Percentiles rank a stretch among this genome's conserved stretches.
Conservation (phyloP, 2,797 vertebrate genomes). For the Eulemur mongoz region DNA sequence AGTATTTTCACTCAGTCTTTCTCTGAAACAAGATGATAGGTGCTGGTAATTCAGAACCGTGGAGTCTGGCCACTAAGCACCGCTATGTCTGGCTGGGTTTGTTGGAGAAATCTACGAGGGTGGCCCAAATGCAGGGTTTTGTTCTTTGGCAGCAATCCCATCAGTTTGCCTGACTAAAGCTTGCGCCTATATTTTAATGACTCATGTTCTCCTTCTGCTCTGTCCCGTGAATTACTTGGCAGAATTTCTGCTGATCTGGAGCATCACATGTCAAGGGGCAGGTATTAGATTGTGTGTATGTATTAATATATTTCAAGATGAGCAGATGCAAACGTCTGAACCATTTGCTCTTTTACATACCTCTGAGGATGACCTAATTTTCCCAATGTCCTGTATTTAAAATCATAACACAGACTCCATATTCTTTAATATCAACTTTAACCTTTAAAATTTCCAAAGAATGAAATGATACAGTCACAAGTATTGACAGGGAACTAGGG, state of each 20-base stretch:
- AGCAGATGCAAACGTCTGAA: not conserved
- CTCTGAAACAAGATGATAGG: not conserved
- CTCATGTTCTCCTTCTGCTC: conserved; percentile 12
- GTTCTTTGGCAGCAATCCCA: not conserved
- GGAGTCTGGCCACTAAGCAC: not conserved
- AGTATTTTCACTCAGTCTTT: not conserved
- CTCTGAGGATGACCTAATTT: not conserved
- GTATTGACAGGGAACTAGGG: not conserved
- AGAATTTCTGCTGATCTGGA: conserved; percentile 40
- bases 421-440: not conserved
- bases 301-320: not conserved
- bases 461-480: not conserved
- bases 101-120: not conserved
- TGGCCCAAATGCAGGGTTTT: not conserved
- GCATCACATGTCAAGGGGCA: not conserved
- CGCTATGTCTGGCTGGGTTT: not conserved
- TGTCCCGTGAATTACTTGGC: conserved; percentile 7
- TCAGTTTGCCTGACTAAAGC: conserved; percentile 54
- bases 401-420: not conserved
- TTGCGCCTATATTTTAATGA: conserved; percentile 41
- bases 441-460: not conserved
- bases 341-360: not conserved
- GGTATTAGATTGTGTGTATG: not conserved
- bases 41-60: not conserved
- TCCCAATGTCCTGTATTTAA: not conserved